These are phyloP conservation scores for Trachythela sp. DNA, from an alignment of 64 coral and sea anemone genomes.

Conservation along the genomic window DNA sequence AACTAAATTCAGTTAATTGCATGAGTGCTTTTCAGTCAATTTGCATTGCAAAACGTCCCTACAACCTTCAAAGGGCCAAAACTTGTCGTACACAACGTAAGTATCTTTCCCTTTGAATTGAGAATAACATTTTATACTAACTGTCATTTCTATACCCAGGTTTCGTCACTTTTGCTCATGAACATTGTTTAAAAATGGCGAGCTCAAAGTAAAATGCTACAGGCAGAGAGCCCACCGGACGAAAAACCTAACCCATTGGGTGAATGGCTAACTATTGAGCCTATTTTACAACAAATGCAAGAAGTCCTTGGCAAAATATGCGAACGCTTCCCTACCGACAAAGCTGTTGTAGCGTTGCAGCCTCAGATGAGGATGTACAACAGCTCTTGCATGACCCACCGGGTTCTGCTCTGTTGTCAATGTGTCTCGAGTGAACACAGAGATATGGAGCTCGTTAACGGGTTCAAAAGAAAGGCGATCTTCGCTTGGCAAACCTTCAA, in stretches of 20 bases:
- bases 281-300: constrained; percentile 9
- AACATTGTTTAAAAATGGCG: background rate
- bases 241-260: background rate
- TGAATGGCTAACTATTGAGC: background rate
- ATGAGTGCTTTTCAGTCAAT: background rate
- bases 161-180: background rate
- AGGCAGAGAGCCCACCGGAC: constrained; percentile 18
- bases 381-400: constrained; percentile 5
- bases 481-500: background rate
- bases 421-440: background rate
- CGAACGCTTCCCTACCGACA: background rate
- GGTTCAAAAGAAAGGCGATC: background rate
- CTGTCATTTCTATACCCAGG: background rate
- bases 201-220: no score
- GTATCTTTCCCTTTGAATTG: background rate
- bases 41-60: background rate
- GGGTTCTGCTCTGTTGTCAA: background rate
- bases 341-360: background rate
- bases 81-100: no score
- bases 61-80: no score
- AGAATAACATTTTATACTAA: background rate
- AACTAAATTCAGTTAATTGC: constrained; percentile 29
- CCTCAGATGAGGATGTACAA: constrained; percentile 24
- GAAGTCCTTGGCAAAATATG: background rate
- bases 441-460: background rate